These are phyloP conservation scores for Tetranychus urticae DNA, from an alignment of 1,140 invertebrate genomes.

Conservation along the genomic window DNA sequence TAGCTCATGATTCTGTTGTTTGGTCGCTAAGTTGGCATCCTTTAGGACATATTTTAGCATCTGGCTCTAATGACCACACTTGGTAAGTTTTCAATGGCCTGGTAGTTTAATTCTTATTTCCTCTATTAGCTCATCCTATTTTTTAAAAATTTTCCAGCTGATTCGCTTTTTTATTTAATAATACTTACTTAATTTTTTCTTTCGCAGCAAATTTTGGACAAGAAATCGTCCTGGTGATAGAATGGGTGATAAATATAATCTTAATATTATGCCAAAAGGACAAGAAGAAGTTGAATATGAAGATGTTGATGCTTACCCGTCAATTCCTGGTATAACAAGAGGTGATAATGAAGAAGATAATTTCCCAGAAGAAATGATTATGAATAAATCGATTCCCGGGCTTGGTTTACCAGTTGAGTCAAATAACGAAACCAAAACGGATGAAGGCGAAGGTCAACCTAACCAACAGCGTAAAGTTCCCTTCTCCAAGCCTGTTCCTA, in stretches of 20 bases:
- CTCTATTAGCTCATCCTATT: background rate
- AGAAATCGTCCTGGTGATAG: slow-evolving; percentile 89
- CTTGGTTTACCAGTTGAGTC: slow-evolving; percentile 34
- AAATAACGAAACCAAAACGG: slow-evolving; percentile 35
- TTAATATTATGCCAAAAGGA: slow-evolving; percentile 64
- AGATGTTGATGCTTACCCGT: slow-evolving; percentile 30
- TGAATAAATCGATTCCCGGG: slow-evolving; percentile 43
- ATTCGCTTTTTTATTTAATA: no score
- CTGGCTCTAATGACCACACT: slow-evolving; percentile 92
- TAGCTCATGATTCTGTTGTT: slow-evolving; percentile 95
- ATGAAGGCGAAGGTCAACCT: background rate
- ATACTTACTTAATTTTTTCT: slow-evolving; percentile 13
- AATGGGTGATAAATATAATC: slow-evolving; percentile 83
- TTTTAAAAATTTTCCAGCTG: no score
- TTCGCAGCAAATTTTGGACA: slow-evolving; percentile 79
- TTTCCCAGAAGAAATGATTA: slow-evolving; percentile 23
- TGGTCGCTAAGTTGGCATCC: slow-evolving; percentile 99
- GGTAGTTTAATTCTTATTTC: background rate
- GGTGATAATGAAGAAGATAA: slow-evolving; percentile 34
- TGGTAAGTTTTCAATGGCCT: slow-evolving; percentile 24
- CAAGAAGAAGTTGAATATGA: slow-evolving; percentile 39
- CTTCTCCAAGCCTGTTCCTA: slow-evolving; percentile 81
- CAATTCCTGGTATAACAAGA: slow-evolving; percentile 82
- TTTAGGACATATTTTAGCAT: slow-evolving; percentile 88
- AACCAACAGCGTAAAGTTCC: slow-evolving; percentile 30